phyloP scores from a whole-genome alignment of 2,888 invertebrate genomes.

The Lomographa bimaculata region DNA sequence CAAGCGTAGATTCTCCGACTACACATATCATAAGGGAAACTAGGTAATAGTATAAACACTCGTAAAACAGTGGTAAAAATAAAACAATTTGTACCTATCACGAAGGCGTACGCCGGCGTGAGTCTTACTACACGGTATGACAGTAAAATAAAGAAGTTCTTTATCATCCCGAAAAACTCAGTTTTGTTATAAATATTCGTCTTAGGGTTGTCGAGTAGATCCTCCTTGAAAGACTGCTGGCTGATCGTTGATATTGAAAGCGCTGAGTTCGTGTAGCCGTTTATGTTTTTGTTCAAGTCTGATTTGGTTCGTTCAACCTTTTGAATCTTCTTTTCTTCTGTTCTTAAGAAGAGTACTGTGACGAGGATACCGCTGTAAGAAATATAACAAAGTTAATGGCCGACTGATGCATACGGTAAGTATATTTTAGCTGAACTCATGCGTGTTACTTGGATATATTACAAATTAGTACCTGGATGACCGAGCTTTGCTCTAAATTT shows the following conservation, averaged over 20 bases:
- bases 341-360: constrained; percentile 87
- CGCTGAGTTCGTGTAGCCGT: constrained; percentile 71
- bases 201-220: constrained; percentile 65
- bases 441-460: too few relatives aligned
- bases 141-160: constrained; percentile 77
- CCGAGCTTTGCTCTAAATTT: too few relatives aligned
- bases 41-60: constrained; percentile 6
- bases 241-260: constrained; percentile 72
- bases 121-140: constrained; percentile 86
- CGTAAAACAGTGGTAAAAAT: constrained; percentile 13
- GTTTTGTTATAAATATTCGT: constrained; percentile 56
- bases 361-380: constrained; percentile 87
- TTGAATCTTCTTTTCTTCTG: constrained; percentile 79
- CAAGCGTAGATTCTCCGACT: not conserved
- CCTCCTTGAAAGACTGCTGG: constrained; percentile 74
- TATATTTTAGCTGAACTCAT: too few relatives aligned
- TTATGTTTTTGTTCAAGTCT: constrained; percentile 71
- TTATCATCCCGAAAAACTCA: constrained; percentile 64
- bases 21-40: constrained; percentile 7
- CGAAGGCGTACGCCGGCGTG: constrained; percentile 92
- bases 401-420: too few relatives aligned
- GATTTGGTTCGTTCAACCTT: constrained; percentile 51
- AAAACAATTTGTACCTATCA: constrained; percentile 67
- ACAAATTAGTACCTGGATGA: too few relatives aligned
- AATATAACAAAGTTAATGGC: too few relatives aligned